Percentiles rank a stretch among this genome's conserved stretches.
These are phyloP conservation scores for Sander lucioperca DNA, from an alignment of 2,113 vertebrate species.

Conservation along the genomic window DNA sequence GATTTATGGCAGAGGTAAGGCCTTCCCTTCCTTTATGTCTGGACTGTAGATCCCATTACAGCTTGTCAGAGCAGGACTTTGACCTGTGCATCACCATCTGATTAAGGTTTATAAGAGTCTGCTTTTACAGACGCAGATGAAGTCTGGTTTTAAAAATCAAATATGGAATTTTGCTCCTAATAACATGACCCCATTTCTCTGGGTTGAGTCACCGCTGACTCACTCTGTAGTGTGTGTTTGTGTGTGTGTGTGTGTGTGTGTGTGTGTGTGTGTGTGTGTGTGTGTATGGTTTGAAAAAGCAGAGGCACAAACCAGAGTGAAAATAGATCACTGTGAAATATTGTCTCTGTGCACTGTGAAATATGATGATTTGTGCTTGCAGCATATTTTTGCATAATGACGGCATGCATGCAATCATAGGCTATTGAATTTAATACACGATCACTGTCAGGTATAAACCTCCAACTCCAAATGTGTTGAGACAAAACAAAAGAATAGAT, in stretches of 20 bases:
- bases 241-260: slow-evolving; percentile 19
- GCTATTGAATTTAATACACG: not conserved
- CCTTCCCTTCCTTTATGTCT: not conserved
- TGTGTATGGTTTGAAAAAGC: slow-evolving; percentile 26
- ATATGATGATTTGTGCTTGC: slow-evolving; percentile 9
- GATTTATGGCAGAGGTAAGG: slow-evolving; percentile 93
- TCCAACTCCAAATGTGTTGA: not conserved
- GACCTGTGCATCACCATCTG: not conserved
- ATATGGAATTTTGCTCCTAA: slow-evolving; percentile 40
- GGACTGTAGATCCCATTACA: slow-evolving; percentile 9
- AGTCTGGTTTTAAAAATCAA: slow-evolving; percentile 41
- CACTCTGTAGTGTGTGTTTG: slow-evolving; percentile 26
- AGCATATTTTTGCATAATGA: slow-evolving; percentile 17
- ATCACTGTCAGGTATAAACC: not conserved
- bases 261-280: slow-evolving; percentile 21
- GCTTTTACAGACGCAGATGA: slow-evolving; percentile 19
- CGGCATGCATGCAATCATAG: not conserved
- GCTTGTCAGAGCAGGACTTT: not conserved
- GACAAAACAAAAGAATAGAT: not conserved
- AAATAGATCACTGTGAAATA: slow-evolving; percentile 41
- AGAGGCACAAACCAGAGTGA: slow-evolving; percentile 42
- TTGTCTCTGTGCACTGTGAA: slow-evolving; percentile 21
- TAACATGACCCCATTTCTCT: slow-evolving; percentile 65
- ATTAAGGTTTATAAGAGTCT: not conserved
- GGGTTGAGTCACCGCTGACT: slow-evolving; percentile 66